Conservation (phyloP, 2,888 invertebrate genomes). For the Drosophila paranaensis region DNA sequence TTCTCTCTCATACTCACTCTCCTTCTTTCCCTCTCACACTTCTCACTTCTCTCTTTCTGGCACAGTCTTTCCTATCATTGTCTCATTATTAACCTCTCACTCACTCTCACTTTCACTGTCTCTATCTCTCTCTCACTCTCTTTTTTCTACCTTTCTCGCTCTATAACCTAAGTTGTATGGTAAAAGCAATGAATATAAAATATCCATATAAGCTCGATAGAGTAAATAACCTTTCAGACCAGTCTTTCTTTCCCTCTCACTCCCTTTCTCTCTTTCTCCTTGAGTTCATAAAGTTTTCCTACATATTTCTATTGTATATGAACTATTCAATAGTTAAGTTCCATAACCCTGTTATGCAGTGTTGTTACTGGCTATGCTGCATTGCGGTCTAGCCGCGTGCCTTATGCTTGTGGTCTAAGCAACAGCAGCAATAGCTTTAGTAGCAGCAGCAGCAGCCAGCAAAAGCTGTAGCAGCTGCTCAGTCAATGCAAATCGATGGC, state of each 20-base stretch:
- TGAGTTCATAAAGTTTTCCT: background rate
- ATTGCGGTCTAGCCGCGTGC: slow-evolving; percentile 68
- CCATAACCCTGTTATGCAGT: slow-evolving; percentile 27
- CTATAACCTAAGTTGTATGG: no score
- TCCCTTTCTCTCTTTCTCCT: background rate
- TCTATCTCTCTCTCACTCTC: no score
- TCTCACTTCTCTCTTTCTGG: no score
- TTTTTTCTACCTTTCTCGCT: no score
- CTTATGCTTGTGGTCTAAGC: slow-evolving; percentile 50
- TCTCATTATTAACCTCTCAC: no score
- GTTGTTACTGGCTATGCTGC: slow-evolving; percentile 12
- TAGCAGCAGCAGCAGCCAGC: background rate
- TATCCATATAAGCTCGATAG: no score
- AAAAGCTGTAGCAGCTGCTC: slow-evolving; percentile 13
- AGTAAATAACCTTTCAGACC: no score
- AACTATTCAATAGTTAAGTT: background rate
- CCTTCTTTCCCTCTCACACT: no score
- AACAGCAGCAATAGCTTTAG: background rate
- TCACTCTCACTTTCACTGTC: no score
- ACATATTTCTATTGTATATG: background rate
- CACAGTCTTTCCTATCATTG: no score
- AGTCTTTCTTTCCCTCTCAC: background rate
- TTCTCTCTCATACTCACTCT: no score
- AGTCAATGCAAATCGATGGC: slow-evolving; percentile 70
- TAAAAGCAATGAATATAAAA: no score